These are phyloP conservation scores for Prorops nasuta DNA, from an alignment of 1,140 invertebrate species.

Conservation along the genomic window DNA sequence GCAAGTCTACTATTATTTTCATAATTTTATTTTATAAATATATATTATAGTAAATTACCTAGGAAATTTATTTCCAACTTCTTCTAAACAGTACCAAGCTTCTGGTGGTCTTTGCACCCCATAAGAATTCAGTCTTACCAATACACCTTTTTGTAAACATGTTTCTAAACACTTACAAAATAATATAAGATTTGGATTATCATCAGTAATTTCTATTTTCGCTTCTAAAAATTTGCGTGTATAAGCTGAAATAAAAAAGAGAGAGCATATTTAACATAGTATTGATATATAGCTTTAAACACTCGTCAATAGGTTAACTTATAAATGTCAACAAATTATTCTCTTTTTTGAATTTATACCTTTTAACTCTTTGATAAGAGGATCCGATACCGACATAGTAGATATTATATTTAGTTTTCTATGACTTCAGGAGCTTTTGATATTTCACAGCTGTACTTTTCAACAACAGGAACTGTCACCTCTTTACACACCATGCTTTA, in stretches of 20 bases:
- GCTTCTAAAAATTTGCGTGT: conserved; percentile 49
- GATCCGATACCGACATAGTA: conserved; percentile 57
- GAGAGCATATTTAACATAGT: conserved; percentile 7
- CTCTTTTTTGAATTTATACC: conserved; percentile 37
- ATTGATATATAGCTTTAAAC: conserved; percentile 15
- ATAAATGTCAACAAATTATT: neutral
- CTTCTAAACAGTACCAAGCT: conserved; percentile 56
- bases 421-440: too few relatives aligned
- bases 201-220: conserved; percentile 44
- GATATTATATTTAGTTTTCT: too few relatives aligned
- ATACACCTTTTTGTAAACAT: conserved; percentile 55
- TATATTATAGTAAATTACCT: conserved; percentile 21
- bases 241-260: conserved; percentile 46
- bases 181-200: conserved; percentile 40
- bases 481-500: too few relatives aligned
- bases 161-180: conserved; percentile 57
- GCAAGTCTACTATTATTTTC: conserved; percentile 1
- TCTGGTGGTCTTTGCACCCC: conserved; percentile 48
- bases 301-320: neutral
- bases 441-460: too few relatives aligned
- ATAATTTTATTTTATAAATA: conserved; percentile 2
- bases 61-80: conserved; percentile 43
- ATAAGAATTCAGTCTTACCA: conserved; percentile 37
- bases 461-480: too few relatives aligned
- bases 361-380: conserved; percentile 60